Conservation (phyloP, 92 coral and sea anemone genomes). For the Galaxea fascicularis region DNA sequence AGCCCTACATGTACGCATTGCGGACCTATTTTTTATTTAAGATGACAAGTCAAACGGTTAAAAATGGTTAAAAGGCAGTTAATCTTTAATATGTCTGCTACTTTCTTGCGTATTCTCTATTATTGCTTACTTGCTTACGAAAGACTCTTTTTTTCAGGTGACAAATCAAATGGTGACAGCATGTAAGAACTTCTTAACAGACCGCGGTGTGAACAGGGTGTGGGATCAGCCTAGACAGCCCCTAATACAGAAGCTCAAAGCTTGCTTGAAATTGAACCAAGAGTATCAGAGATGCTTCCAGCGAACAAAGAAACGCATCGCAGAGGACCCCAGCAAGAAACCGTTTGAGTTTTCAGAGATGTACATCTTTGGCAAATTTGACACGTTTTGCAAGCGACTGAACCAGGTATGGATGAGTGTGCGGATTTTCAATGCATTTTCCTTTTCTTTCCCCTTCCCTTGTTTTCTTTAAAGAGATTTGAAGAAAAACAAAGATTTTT, state of each 20-base stretch:
- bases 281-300: slow-evolving; percentile 88
- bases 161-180: slow-evolving; percentile 94
- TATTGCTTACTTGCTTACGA: neutral
- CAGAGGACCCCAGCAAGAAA: slow-evolving; percentile 81
- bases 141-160: slow-evolving; percentile 44
- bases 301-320: slow-evolving; percentile 82
- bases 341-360: slow-evolving; percentile 92
- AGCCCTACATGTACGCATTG: no score
- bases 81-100: no score
- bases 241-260: slow-evolving; percentile 82
- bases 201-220: slow-evolving; percentile 79
- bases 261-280: slow-evolving; percentile 76
- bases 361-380: slow-evolving; percentile 93
- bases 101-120: neutral
- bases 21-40: no score
- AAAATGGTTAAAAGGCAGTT: no score
- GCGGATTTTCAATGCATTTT: neutral
- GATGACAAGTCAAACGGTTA: no score
- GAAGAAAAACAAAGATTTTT: neutral
- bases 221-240: slow-evolving; percentile 95
- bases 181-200: slow-evolving; percentile 86
- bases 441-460: neutral
- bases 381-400: slow-evolving; percentile 83
- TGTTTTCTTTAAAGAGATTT: neutral
- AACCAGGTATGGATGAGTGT: slow-evolving; percentile 59